These are phyloP conservation scores for Odontocerum albicorne DNA, from an alignment of 2,888 invertebrate genomes.

Conservation along the genomic window DNA sequence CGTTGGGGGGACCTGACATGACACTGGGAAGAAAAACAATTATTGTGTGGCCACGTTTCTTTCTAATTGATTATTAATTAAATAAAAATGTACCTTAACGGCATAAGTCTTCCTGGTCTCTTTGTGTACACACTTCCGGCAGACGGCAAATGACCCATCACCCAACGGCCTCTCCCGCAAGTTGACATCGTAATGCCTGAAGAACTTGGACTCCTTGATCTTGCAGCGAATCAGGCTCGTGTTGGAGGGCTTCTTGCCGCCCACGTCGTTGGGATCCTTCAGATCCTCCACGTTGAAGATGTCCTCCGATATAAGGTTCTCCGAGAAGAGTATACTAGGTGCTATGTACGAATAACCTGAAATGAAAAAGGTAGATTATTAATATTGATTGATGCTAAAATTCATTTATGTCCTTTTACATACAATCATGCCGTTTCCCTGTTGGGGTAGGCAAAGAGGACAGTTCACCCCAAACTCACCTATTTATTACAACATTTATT, in stretches of 20 bases:
- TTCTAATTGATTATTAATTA: too few species aligned
- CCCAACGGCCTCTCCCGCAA: constrained; percentile 72
- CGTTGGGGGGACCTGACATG: too few species aligned
- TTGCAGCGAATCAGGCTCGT: constrained; percentile 60
- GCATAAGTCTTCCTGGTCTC: constrained; percentile 77
- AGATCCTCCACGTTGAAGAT: constrained; percentile 58
- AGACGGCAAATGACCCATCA: constrained; percentile 88
- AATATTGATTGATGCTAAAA: too few species aligned
- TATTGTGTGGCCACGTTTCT: too few species aligned
- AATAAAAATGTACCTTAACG: constrained; percentile 73
- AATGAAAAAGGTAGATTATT: too few species aligned
- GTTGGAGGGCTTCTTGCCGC: constrained; percentile 40
- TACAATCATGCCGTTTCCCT: too few species aligned
- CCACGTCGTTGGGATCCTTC: constrained; percentile 10
- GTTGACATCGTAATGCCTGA: constrained; percentile 79
- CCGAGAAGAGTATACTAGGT: constrained; percentile 84
- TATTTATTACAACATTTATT: too few species aligned
- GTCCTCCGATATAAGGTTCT: constrained; percentile 75
- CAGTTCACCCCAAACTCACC: too few species aligned
- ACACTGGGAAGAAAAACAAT: too few species aligned
- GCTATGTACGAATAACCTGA: constrained; percentile 94
- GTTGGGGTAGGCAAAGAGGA: too few species aligned
- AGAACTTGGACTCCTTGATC: constrained; percentile 80
- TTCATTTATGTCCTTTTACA: too few species aligned
- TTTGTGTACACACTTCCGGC: constrained; percentile 76